Base-by-base conservation (phyloP, 2,888 invertebrate species). In the Troglohyphantes excavatus region DNA sequence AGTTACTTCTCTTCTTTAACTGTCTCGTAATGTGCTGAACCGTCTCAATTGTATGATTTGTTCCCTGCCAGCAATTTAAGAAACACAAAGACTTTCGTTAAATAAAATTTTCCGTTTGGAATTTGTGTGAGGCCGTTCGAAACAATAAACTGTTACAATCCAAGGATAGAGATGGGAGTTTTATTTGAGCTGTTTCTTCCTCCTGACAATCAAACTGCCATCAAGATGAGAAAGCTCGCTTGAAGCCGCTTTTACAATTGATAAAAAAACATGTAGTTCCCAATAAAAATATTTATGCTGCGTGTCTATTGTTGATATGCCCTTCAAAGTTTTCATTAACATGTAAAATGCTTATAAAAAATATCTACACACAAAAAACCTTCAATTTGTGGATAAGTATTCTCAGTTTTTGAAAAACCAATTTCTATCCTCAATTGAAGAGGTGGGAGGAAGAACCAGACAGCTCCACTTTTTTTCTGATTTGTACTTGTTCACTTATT, bases 111-210 rank as follows among this genome's bases (percentile, higher is more conserved):
- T 26, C 27, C 11, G 46, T 17, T 26, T 27, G n/a, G 26, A 46
- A 6, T 29, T 33, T 61, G 53, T n/a, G 23, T 53, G 46, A 73
- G 73, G 73, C 43, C 61, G 53, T 19, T n/a, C 13, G 76, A 61
- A 61, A 29, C 76, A 53, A 76, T 76, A 61, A 53, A 61, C 29
- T 61, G 59, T 46, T 72, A 46, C 26, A 9, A 46, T 13, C 46
- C 46, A 72, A 72, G 72, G 72, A 72, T 46, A 46, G 21, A 72
- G 23, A 72, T 72, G 72, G 27, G n/a, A 17, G 72, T 72, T 72
- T 46, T 72, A 33, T 39, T 33, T 7, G 19, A 21, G 21, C 7
- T 33, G 6, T 23, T 43, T 72, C 33, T 72, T 70, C 70, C 46
- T 43, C 27, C 23, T 46, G 72, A 72, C 26, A n/a, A 46, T 72